These are phyloP conservation scores for Sebastolobus altivelis DNA, from an alignment of 2,797 vertebrate species.

Conservation along the genomic window DNA sequence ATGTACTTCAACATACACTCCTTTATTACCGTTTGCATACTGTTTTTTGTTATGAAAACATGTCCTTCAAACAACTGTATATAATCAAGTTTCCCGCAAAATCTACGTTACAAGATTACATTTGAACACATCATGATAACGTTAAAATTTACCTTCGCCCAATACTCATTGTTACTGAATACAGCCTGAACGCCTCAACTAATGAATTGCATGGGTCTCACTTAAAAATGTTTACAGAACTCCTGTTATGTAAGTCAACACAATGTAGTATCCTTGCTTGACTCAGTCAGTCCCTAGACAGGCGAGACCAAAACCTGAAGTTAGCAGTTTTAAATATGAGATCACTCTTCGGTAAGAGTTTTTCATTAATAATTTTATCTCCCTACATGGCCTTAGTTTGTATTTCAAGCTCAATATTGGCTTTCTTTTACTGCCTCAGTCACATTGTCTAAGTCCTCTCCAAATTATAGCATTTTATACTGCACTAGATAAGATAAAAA, in stretches of 20 bases:
- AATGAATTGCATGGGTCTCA: not conserved
- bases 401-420: slow-evolving; percentile 5
- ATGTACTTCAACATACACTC: no score
- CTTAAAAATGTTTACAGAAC: not conserved
- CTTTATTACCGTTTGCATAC: no score
- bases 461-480: slow-evolving; percentile 4
- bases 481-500: not conserved
- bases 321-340: not conserved
- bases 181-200: not conserved
- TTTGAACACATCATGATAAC: no score
- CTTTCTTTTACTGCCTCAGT: slow-evolving; percentile 13
- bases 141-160: no score
- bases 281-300: not conserved
- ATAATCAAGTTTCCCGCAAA: no score
- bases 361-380: slow-evolving; percentile 7
- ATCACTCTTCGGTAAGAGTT: not conserved
- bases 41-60: no score
- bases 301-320: not conserved
- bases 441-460: slow-evolving; percentile 6
- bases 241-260: not conserved
- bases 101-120: no score
- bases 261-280: not conserved
- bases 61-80: no score
- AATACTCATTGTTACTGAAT: not conserved
- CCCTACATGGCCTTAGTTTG: slow-evolving; percentile 1